Percentiles rank a stretch among this genome's conserved stretches.
These are phyloP conservation scores for Lycaon pictus DNA, from an alignment of 2,113 vertebrate genomes.

Conservation along the genomic window DNA sequence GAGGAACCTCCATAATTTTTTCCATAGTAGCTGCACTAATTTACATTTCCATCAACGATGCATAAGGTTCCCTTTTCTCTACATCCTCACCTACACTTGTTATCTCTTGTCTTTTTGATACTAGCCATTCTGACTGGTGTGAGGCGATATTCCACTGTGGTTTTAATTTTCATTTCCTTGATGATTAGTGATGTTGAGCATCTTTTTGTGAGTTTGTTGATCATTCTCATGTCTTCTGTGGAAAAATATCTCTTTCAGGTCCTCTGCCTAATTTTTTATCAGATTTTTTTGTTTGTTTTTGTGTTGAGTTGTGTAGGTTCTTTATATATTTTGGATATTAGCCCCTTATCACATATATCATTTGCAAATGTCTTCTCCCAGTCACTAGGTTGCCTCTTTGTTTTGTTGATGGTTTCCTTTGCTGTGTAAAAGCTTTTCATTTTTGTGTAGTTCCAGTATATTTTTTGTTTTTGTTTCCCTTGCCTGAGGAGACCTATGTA, in stretches of 20 bases:
- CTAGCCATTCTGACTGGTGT: not conserved
- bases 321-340: not conserved
- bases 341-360: not conserved
- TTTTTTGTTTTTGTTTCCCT: not conserved
- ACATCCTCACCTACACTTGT: not conserved
- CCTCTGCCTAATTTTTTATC: not conserved
- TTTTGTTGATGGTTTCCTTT: not conserved
- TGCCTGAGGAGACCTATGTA: not conserved
- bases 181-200: not conserved
- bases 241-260: not conserved
- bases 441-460: not conserved
- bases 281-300: not conserved
- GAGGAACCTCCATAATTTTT: not conserved
- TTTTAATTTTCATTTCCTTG: not conserved
- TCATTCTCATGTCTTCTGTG: not conserved
- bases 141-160: not conserved
- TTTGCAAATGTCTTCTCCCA: not conserved
- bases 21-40: not conserved
- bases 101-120: not conserved
- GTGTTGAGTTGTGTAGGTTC: not conserved
- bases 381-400: not conserved
- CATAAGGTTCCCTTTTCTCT: not conserved
- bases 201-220: not conserved
- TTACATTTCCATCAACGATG: not conserved
- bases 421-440: not conserved